phyloP scores from a whole-genome alignment of 2,113 vertebrate genomes.

The Macquaria ambigua region DNA sequence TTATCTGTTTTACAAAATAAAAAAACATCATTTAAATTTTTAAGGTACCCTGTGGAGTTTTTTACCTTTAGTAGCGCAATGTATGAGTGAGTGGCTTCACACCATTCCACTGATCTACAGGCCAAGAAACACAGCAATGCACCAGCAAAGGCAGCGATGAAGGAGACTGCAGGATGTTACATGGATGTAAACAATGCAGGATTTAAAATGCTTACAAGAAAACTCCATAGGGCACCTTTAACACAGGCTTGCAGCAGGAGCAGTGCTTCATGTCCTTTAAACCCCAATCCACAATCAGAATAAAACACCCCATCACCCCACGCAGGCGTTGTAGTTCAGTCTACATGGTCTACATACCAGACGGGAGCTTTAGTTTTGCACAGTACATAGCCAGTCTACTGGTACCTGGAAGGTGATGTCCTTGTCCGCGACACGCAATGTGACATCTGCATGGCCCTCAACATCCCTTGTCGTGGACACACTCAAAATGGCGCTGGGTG shows the following conservation, averaged over 20 bases:
- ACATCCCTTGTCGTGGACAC: constrained; percentile 75
- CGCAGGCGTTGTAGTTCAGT: neutral
- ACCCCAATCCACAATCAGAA: neutral
- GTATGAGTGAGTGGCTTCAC: neutral
- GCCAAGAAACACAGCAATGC: neutral
- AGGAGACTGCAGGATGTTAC: neutral
- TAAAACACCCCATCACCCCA: neutral
- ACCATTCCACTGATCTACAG: neutral
- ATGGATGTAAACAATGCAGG: neutral
- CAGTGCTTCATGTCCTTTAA: neutral
- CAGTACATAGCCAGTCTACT: neutral
- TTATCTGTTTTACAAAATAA: neutral
- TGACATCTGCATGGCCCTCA: constrained; percentile 85
- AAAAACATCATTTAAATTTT: neutral
- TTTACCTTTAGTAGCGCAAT: neutral
- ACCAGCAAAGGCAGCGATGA: no score
- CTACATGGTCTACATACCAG: neutral
- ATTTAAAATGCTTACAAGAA: no score
- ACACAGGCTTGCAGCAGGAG: neutral
- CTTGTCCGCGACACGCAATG: constrained; percentile 84
- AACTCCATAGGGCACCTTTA: no score
- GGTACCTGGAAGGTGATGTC: constrained; percentile 90
- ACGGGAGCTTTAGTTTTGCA: neutral
- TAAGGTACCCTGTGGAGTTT: neutral
- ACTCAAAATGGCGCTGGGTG: constrained; percentile 79